A percentile compares a stretch with the other conserved stretches of the same genome.
Evolutionary conservation across 2,888 invertebrate genomes (phyloP).

Genomic region (Celastrina argiolus): DNA sequence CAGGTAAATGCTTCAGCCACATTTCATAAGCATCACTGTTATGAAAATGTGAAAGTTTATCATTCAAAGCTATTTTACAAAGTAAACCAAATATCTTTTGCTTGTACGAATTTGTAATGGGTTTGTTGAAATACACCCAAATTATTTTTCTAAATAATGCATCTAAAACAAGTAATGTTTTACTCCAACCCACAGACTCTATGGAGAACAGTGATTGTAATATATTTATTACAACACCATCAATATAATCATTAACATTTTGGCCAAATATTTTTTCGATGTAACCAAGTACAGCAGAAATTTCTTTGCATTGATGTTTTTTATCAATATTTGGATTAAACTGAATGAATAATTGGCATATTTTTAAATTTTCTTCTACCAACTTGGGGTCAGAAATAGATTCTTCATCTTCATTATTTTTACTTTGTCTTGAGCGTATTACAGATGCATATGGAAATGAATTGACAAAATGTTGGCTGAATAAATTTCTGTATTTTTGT

Average conservation of each 20-base stretch:
- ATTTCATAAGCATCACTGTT: conserved; percentile 56
- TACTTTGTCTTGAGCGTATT: conserved; percentile 49
- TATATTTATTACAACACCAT: conserved; percentile 50
- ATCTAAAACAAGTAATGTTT: conserved; percentile 50
- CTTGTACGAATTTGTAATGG: conserved; percentile 46
- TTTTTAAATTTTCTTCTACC: conserved; percentile 55
- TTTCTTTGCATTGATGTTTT: conserved; percentile 54
- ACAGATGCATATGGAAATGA: conserved; percentile 79
- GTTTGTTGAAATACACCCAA: conserved; percentile 54
- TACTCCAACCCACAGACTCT: conserved; percentile 59
- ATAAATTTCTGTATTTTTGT: conserved; percentile 70
- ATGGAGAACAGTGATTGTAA: conserved; percentile 55
- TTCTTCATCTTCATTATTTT: conserved; percentile 45
- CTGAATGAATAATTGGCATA: conserved; percentile 67
- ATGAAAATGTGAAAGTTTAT: conserved; percentile 59
- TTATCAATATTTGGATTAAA: conserved; percentile 62
- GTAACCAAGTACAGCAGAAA: conserved; percentile 63
- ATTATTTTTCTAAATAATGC: conserved; percentile 59
- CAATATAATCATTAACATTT: conserved; percentile 45
- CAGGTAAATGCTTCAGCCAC: conserved; percentile 77
- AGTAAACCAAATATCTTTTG: conserved; percentile 62
- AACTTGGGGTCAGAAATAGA: conserved; percentile 59
- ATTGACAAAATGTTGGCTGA: conserved; percentile 75
- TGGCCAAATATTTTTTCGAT: conserved; percentile 67
- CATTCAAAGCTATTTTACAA: conserved; percentile 65